Conservation (phyloP, 1,140 invertebrate species). For the Drosophila seguyi region DNA sequence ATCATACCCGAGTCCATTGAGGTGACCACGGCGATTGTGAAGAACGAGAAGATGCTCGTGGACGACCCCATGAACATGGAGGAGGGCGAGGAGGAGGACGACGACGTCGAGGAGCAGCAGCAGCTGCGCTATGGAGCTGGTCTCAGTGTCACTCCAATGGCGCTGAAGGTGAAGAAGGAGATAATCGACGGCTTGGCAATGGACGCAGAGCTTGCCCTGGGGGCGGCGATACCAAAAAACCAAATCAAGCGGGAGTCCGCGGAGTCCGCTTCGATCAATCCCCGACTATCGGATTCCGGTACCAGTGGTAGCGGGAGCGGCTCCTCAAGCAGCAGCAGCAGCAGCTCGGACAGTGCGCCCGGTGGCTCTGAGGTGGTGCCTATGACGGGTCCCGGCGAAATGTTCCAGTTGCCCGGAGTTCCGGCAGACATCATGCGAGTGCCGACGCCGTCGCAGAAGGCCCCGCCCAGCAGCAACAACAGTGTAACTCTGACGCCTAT, state of each 20-base stretch:
- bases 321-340: conserved; percentile 52
- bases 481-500: conserved; percentile 69
- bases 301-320: conserved; percentile 44
- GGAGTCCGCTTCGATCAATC: conserved; percentile 10
- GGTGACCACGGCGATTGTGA: conserved; percentile 75
- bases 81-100: conserved; percentile 65
- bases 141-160: conserved; percentile 59
- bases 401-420: conserved; percentile 72
- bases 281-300: conserved; percentile 60
- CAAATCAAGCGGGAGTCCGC: conserved; percentile 65
- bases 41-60: conserved; percentile 70
- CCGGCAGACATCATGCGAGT: conserved; percentile 66
- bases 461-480: conserved; percentile 33
- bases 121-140: conserved; percentile 62
- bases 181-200: conserved; percentile 23
- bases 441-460: conserved; percentile 51
- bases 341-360: conserved; percentile 60
- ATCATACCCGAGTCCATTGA: conserved; percentile 81
- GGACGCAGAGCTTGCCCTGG: conserved; percentile 40
- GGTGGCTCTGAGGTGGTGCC: conserved; percentile 51
- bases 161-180: conserved; percentile 71
- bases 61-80: conserved; percentile 60
- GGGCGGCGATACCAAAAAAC: conserved; percentile 59
- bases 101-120: conserved; percentile 35
- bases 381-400: conserved; percentile 63